These are phyloP conservation scores for Liasis olivaceus DNA, from an alignment of 2,797 vertebrate genomes.

Conservation along the genomic window DNA sequence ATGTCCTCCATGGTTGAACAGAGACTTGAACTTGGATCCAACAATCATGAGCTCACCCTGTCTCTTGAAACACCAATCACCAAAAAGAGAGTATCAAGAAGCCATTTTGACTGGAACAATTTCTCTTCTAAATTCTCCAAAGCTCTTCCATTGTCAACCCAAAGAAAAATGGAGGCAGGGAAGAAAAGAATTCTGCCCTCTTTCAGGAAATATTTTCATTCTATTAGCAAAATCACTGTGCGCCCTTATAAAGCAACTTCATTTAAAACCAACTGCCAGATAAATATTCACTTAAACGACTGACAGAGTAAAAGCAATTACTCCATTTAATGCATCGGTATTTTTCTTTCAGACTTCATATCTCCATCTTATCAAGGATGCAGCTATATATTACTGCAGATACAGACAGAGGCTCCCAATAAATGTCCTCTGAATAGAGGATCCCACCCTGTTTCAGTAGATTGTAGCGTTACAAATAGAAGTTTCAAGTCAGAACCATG, in stretches of 20 bases:
- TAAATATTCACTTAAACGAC: constrained; percentile 51
- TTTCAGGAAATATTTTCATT: constrained; percentile 10
- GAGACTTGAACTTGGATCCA: background rate
- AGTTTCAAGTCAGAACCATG: background rate
- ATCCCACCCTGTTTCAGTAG: background rate
- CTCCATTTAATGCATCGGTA: constrained; percentile 46
- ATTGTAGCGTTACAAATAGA: background rate
- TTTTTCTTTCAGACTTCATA: constrained; percentile 44
- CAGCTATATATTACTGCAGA: constrained; percentile 34
- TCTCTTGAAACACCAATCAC: background rate
- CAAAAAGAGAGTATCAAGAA: background rate
- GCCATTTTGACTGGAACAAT: background rate
- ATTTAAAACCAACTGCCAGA: background rate
- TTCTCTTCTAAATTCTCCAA: background rate
- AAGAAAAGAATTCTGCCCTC: background rate
- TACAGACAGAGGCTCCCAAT: background rate
- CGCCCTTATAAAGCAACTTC: constrained; percentile 15
- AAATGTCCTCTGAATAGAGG: background rate
- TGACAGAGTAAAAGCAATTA: constrained; percentile 48
- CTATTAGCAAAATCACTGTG: background rate
- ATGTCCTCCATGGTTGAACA: background rate
- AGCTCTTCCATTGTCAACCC: background rate
- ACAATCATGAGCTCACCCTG: background rate
- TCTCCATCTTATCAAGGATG: constrained; percentile 9
- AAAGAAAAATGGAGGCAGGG: background rate